Evolutionary conservation across 92 coral and sea anemone species (phyloP), one percentile per base, ranked within the genome.

Genomic region (Palythoa grandiflora): DNA sequence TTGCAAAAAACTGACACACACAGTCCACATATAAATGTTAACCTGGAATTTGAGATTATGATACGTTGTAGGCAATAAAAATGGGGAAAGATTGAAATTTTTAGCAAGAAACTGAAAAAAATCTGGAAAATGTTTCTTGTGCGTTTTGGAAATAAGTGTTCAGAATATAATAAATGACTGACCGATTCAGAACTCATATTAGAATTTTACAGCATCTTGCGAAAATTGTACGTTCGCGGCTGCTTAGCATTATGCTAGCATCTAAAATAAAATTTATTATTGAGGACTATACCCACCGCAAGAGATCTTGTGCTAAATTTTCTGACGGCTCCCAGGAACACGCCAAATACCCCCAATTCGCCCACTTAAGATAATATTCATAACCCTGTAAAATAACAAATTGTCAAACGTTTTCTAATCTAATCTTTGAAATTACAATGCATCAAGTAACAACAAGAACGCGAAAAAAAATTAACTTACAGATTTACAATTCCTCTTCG

Each of bases 301-400:
- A 73, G 53, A 73, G 78, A 73, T 73, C 78, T 73, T 39, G 28
- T 20, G 78, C 40, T 40, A 73, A 73, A 73, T 40, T 73, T 6
- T 38, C 54, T 73, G 78, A 73, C 78, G 36, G 78, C 54, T 73
- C 78, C 78, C 78, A 38, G 35, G 78, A 73, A 73, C 78, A 73
- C 7, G 78, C 9, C 52, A 54, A 73, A 73, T 73, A 73, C 11
- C 53, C 21, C 78, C 78, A 73, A 73, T 40, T 40, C 11, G 10
- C 35, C 78, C 78, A 73, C 54, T 73, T 73, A 5, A 73, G 52
- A 44, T 12, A 73, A 73, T 40, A 73, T 73, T 73, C 78, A 73
- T 38, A 73, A 44, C 54, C 78, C 78, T 73, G 72, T 40, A 38
- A 39, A 40, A 73, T 73, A 40, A 44, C 78, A 6, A 73, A 7